Evolutionary conservation across 2,113 vertebrate species (phyloP).

Genomic region (Hemicordylus capensis): DNA sequence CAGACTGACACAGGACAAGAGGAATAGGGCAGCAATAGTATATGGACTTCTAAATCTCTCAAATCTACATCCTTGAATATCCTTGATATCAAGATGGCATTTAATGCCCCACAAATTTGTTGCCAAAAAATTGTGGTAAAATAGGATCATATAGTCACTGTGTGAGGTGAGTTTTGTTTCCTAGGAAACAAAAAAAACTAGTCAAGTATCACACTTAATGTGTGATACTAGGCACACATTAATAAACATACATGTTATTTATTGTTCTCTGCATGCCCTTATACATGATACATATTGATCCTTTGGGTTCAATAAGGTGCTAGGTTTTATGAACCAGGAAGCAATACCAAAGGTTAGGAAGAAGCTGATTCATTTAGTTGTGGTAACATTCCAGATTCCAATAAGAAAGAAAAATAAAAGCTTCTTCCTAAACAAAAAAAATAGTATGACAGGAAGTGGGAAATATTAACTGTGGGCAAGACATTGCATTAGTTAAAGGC

Average conservation of each 20-base stretch:
- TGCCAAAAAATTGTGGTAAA: not conserved
- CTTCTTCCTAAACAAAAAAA: not conserved
- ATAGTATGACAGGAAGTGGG: too few relatives aligned
- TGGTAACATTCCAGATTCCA: not conserved
- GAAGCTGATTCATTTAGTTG: not conserved
- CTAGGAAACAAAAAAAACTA: not conserved
- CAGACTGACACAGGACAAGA: not conserved
- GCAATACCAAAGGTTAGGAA: not conserved
- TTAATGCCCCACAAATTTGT: not conserved
- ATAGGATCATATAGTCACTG: not conserved
- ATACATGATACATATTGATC: not conserved
- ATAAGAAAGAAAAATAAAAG: not conserved
- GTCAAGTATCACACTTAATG: not conserved
- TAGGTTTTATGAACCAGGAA: not conserved
- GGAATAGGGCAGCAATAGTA: too few relatives aligned
- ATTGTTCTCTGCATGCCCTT: too few relatives aligned
- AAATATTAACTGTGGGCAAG: not conserved
- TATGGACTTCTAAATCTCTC: too few relatives aligned
- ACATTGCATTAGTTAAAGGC: not conserved
- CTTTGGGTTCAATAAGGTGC: not conserved
- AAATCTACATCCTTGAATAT: not conserved
- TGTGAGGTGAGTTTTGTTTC: too few relatives aligned
- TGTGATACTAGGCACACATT: not conserved
- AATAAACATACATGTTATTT: not conserved
- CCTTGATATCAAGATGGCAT: not conserved